These are phyloP conservation scores for Lophura swinhoii DNA, from an alignment of 2,797 vertebrate genomes.

Conservation along the genomic window DNA sequence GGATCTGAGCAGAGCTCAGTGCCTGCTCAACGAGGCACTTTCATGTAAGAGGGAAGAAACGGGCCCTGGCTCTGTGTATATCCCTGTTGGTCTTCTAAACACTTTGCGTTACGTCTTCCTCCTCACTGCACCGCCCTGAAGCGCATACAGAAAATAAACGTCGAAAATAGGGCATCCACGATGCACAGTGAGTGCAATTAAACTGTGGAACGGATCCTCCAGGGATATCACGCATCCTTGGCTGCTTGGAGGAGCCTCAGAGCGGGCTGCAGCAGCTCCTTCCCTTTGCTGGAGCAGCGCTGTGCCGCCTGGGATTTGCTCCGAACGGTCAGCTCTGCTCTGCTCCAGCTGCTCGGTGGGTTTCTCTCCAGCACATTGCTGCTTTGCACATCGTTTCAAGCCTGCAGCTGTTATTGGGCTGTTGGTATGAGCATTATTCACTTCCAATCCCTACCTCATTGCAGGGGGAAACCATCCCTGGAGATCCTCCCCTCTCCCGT, in stretches of 20 bases:
- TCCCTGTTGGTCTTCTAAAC: not conserved
- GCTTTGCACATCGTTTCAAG: not conserved
- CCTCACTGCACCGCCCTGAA: not conserved
- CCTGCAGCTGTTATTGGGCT: not conserved
- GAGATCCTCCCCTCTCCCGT: accelerated
- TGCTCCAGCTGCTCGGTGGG: not conserved
- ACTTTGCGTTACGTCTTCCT: not conserved
- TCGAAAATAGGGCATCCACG: not conserved
- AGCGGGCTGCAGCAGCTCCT: not conserved
- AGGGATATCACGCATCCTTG: not conserved
- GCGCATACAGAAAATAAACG: not conserved
- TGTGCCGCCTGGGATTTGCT: not conserved
- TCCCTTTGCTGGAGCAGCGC: not conserved
- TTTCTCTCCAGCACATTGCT: not conserved
- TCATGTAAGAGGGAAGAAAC: not conserved
- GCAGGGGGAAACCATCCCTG: accelerated
- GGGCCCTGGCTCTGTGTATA: not conserved
- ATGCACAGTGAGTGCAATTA: not conserved
- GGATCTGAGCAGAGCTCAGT: not conserved
- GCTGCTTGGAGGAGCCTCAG: not conserved
- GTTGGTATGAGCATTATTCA: not conserved
- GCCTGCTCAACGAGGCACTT: not conserved
- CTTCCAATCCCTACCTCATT: not conserved
- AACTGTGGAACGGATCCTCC: not conserved
- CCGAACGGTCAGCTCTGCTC: not conserved